phyloP scores from a whole-genome alignment of 2,113 vertebrate species.

The Blennius ocellaris region DNA sequence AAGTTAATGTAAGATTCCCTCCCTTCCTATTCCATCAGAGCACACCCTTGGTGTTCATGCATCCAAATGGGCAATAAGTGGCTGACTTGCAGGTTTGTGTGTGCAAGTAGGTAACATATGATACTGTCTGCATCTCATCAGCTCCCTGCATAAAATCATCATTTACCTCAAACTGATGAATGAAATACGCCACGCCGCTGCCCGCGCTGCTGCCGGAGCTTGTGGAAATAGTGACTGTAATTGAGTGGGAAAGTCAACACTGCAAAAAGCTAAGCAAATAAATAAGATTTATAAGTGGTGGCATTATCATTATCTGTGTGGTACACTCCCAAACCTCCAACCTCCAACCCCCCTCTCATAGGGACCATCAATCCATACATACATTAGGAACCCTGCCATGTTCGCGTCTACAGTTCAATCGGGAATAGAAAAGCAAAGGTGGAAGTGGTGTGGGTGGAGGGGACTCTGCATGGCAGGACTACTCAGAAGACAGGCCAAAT shows the following conservation, averaged over 20 bases:
- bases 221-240: constrained; percentile 25
- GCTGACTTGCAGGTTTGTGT: constrained; percentile 51
- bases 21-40: constrained; percentile 31
- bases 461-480: constrained; percentile 40
- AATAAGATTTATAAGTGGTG: constrained; percentile 42
- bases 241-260: constrained; percentile 37
- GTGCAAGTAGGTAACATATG: constrained; percentile 58
- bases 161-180: constrained; percentile 61
- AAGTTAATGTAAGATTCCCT: constrained; percentile 35
- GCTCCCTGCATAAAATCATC: constrained; percentile 70
- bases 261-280: constrained; percentile 48
- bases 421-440: constrained; percentile 53
- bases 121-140: constrained; percentile 70
- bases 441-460: constrained; percentile 41
- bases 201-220: constrained; percentile 23
- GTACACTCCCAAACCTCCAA: constrained; percentile 9
- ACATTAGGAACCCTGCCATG: constrained; percentile 61
- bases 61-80: constrained; percentile 53
- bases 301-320: constrained; percentile 31
- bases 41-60: constrained; percentile 34
- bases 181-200: constrained; percentile 5
- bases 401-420: constrained; percentile 53
- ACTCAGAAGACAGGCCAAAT: constrained; percentile 66
- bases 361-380: constrained; percentile 58
- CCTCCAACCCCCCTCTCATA: constrained; percentile 18